Evolutionary conservation across 2,113 vertebrate genomes (phyloP).

Genomic region (Mesoclemmys tuberculata): DNA sequence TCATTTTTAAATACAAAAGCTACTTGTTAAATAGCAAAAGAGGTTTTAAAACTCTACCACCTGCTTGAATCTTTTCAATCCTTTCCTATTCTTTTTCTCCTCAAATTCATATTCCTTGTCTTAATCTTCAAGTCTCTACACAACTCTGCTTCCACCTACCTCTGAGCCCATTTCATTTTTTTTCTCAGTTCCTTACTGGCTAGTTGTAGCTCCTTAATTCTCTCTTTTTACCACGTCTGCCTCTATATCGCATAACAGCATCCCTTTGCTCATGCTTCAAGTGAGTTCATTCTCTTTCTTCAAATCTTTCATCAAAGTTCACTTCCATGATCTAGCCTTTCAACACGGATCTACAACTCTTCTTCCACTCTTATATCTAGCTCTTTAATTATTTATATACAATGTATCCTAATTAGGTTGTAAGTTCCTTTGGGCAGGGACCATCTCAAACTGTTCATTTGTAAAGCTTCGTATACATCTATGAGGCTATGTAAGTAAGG

Average conservation of each 20-base stretch:
- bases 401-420: slow-evolving; percentile 13
- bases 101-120: not conserved
- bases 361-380: not conserved
- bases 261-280: not conserved
- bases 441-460: slow-evolving; percentile 3
- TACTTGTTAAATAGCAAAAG: not conserved
- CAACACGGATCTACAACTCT: slow-evolving; percentile 13
- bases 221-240: not conserved
- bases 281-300: not conserved
- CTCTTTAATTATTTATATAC: slow-evolving; percentile 28
- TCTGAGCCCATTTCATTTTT: not conserved
- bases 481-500: not conserved
- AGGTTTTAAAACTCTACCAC: not conserved
- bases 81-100: not conserved
- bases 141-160: not conserved
- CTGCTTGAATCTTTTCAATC: not conserved
- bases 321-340: slow-evolving; percentile 24
- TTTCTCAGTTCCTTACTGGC: not conserved
- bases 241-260: not conserved
- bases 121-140: not conserved
- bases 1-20: not conserved
- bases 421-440: not conserved
- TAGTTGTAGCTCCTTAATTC: not conserved
- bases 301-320: not conserved
- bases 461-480: not conserved